Percentiles rank a stretch among this genome's conserved stretches.
Evolutionary conservation across 2,113 vertebrate species (phyloP).

Genomic region (Ptychochromis oligacanthus): DNA sequence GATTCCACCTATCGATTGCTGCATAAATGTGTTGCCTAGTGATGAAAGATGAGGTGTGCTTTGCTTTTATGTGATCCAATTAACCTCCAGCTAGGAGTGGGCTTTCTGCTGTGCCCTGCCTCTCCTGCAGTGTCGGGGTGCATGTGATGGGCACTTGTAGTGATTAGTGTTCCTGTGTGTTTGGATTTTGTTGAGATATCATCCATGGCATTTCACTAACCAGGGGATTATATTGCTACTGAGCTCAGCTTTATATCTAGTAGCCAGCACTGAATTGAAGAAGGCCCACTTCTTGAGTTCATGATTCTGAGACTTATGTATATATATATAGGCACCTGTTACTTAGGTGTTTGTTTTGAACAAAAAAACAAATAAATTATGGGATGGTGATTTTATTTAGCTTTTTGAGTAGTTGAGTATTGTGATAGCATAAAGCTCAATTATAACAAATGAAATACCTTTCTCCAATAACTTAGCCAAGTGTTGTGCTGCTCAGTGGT

Average conservation of each 20-base stretch:
- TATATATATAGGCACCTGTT: background rate
- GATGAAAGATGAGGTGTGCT: slow-evolving; percentile 78
- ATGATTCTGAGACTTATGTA: background rate
- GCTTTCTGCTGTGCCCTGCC: slow-evolving; percentile 32
- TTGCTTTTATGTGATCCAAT: slow-evolving; percentile 74
- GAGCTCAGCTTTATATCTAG: slow-evolving; percentile 14
- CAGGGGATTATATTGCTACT: slow-evolving; percentile 48
- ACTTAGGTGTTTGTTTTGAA: background rate
- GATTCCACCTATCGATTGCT: slow-evolving; percentile 73
- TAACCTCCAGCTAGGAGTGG: slow-evolving; percentile 65
- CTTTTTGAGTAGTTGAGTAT: background rate
- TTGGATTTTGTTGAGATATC: slow-evolving; percentile 63
- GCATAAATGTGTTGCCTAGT: slow-evolving; percentile 74
- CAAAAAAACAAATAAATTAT: background rate
- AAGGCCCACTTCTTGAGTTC: background rate
- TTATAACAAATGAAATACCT: background rate
- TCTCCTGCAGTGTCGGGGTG: slow-evolving; percentile 63
- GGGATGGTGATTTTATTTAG: background rate
- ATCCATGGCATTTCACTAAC: slow-evolving; percentile 55
- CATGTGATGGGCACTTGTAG: slow-evolving; percentile 65
- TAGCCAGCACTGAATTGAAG: slow-evolving; percentile 42
- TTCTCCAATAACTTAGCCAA: background rate
- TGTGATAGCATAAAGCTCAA: background rate
- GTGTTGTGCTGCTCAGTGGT: background rate
- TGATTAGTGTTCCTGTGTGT: slow-evolving; percentile 69